phyloP scores from a whole-genome alignment of 2,113 vertebrate genomes.

The Scartelaos histophorus region DNA sequence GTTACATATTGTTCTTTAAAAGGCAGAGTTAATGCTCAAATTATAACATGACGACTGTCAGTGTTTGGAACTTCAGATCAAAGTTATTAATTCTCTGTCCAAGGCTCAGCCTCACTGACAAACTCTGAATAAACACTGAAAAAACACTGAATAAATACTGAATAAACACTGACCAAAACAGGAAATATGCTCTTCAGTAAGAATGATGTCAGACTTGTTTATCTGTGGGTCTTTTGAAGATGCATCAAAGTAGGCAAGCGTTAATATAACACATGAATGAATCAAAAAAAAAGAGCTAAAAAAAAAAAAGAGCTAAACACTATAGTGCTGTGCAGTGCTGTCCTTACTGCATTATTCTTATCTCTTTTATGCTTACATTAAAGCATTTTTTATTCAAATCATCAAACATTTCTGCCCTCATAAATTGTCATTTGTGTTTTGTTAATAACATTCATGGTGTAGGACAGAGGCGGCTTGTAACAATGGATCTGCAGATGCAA shows the following conservation, averaged over 20 bases:
- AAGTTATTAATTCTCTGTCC: neutral
- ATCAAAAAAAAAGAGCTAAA: neutral
- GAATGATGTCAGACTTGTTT: neutral
- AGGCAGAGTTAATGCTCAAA: too few relatives aligned
- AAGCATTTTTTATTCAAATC: neutral
- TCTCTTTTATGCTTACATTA: neutral
- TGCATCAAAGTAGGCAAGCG: neutral
- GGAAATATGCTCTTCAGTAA: neutral
- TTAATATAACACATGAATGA: neutral
- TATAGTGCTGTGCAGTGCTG: neutral
- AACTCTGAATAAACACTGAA: neutral
- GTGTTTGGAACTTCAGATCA: neutral
- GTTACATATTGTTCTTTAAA: too few relatives aligned
- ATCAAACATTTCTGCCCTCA: neutral
- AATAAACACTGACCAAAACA: neutral
- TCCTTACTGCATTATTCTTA: neutral
- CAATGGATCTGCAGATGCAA: neutral
- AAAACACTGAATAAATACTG: neutral
- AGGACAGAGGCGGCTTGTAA: neutral
- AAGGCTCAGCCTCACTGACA: neutral
- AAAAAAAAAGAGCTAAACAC: neutral
- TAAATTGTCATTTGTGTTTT: neutral
- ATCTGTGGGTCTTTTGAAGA: neutral
- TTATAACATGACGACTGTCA: too few relatives aligned
- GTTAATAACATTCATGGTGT: neutral